Conservation (phyloP, 2,113 vertebrate genomes). For the Stegastes partitus region DNA sequence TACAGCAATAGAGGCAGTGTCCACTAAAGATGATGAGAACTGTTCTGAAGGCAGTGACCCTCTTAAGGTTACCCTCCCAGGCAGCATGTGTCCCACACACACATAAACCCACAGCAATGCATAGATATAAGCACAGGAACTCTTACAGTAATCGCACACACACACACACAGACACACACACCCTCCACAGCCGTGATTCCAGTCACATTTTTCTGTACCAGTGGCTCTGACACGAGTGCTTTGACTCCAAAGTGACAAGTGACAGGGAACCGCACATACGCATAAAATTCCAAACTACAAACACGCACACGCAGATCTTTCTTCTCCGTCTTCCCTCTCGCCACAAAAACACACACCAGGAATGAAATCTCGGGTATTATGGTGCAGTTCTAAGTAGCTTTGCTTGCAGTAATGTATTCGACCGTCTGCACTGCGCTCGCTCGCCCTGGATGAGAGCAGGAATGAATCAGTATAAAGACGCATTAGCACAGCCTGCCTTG, state of each 20-base stretch:
- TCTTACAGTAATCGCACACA: neutral
- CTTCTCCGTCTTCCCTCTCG: neutral
- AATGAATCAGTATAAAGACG: slow-evolving; percentile 46
- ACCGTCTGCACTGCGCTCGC: slow-evolving; percentile 21
- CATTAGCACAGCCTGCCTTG: slow-evolving; percentile 29
- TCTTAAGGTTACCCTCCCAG: slow-evolving; percentile 38
- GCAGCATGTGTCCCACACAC: neutral
- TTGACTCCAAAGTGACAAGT: neutral
- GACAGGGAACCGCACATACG: neutral
- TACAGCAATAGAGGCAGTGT: slow-evolving; percentile 34
- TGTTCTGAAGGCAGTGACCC: slow-evolving; percentile 53
- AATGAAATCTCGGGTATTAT: slow-evolving; percentile 35
- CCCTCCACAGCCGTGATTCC: neutral
- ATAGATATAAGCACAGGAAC: neutral
- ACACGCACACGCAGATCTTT: neutral
- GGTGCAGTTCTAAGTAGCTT: slow-evolving; percentile 59
- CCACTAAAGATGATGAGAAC: slow-evolving; percentile 48
- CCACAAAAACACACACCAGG: slow-evolving; percentile 14
- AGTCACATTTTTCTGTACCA: neutral
- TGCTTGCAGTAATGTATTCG: slow-evolving; percentile 51
- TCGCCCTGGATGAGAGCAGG: slow-evolving; percentile 29
- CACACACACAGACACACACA: slow-evolving; percentile 6
- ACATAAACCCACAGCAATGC: neutral
- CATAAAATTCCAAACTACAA: neutral
- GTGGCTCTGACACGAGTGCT: neutral